Evolutionary conservation across 2,797 vertebrate genomes (phyloP).

Genomic region (Gallinago stenura): DNA sequence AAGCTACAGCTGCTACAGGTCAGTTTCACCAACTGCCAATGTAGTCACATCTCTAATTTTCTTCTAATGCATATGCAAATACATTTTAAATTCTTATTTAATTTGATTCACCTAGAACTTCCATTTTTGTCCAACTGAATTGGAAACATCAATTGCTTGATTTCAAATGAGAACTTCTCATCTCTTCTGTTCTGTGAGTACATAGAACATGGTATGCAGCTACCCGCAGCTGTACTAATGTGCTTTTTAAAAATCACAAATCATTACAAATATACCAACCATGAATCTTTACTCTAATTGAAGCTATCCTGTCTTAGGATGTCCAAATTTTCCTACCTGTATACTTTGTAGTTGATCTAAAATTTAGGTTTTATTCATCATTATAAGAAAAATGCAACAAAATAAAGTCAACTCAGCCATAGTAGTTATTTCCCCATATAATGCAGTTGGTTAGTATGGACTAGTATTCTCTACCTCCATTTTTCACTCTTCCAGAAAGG

Average conservation of each 20-base stretch:
- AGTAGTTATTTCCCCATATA: background rate
- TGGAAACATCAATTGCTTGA: background rate
- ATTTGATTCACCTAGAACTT: background rate
- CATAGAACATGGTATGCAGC: background rate
- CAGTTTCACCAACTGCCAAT: background rate
- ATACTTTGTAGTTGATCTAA: background rate
- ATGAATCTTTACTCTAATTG: background rate
- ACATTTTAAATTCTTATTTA: background rate
- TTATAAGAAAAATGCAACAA: background rate
- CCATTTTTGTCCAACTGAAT: background rate
- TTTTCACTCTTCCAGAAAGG: background rate
- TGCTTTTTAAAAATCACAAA: background rate
- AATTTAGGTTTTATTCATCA: background rate
- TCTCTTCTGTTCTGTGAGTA: background rate
- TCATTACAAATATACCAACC: background rate
- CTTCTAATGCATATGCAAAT: background rate
- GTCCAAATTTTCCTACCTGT: background rate
- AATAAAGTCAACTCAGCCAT: background rate
- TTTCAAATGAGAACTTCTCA: background rate
- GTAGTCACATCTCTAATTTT: background rate
- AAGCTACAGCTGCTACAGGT: background rate
- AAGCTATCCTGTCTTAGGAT: background rate
- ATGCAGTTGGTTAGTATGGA: background rate
- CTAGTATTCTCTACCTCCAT: background rate
- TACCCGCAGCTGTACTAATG: background rate